A percentile compares a stretch with the other conserved stretches of the same genome.
phyloP scores from a whole-genome alignment of 2,113 vertebrate genomes.

The Todiramphus saurophagus region DNA sequence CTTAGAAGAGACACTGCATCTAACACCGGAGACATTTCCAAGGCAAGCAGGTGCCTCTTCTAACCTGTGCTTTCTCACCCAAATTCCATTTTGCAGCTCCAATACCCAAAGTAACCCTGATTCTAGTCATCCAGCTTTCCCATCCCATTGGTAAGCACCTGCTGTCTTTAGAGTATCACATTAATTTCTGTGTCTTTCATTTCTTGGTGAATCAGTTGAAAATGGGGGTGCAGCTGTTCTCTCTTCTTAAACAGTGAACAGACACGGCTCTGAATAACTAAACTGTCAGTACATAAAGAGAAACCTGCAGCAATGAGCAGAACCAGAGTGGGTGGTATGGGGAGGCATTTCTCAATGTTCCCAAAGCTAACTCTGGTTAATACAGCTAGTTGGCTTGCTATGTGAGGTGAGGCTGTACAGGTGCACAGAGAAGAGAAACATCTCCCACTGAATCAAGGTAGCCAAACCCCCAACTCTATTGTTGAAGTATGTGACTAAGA shows the following conservation, averaged over 20 bases:
- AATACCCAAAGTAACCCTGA: neutral
- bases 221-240: neutral
- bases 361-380: neutral
- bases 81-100: neutral
- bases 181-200: neutral
- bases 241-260: neutral
- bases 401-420: neutral
- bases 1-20: neutral
- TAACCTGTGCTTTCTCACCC: neutral
- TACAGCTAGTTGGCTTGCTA: neutral
- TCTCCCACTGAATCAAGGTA: neutral
- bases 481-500: neutral
- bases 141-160: neutral
- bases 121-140: neutral
- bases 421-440: neutral
- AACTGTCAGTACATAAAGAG: neutral
- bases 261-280: neutral
- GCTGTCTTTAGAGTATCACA: neutral
- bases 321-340: neutral
- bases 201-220: neutral
- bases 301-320: neutral
- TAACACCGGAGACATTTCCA: neutral
- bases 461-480: neutral
- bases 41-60: neutral
- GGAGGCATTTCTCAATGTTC: neutral